Evolutionary conservation across 2,797 vertebrate genomes (phyloP).

Genomic region (Lepus oiostolus): DNA sequence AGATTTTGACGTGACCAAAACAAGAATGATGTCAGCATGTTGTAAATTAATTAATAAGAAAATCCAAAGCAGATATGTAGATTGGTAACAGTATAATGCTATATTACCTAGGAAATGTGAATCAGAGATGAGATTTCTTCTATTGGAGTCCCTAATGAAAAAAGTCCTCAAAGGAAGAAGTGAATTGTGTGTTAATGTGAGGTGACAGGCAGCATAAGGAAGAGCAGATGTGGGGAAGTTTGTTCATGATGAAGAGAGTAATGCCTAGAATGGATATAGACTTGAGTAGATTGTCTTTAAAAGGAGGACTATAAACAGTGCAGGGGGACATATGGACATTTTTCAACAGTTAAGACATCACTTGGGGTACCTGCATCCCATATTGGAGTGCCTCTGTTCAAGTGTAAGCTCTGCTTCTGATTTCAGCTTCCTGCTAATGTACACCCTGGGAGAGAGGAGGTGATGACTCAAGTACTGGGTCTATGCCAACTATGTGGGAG

Average conservation of each 20-base stretch:
- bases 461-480: no score
- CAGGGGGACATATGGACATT: background rate
- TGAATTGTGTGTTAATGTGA: background rate
- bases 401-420: no score
- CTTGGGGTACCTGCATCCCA: no score
- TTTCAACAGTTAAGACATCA: no score
- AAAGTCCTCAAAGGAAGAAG: background rate
- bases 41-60: conserved; percentile 6
- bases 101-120: background rate
- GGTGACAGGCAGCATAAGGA: accelerated
- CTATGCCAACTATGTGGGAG: no score
- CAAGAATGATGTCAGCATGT: background rate
- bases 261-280: background rate
- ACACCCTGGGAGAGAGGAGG: no score
- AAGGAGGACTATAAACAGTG: background rate
- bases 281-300: background rate
- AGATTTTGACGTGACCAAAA: background rate
- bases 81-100: background rate
- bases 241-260: background rate
- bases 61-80: background rate
- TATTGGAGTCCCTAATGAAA: background rate
- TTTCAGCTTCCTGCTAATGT: no score
- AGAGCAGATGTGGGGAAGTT: background rate
- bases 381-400: no score
- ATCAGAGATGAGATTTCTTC: background rate